Evolutionary conservation across 2,797 vertebrate species (phyloP).

Genomic region (Sebastes ruberrimus): DNA sequence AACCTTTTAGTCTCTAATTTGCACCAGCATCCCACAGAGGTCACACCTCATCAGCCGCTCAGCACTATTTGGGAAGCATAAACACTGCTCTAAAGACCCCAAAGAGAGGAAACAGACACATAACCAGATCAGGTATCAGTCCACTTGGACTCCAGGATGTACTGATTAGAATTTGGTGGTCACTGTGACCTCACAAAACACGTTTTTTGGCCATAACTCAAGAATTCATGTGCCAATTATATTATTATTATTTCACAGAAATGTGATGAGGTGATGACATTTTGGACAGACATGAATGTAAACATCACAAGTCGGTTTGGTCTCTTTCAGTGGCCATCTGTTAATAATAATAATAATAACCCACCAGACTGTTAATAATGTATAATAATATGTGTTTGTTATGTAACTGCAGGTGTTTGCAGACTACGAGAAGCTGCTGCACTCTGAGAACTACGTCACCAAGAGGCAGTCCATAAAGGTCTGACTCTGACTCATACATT

Average conservation of each 20-base stretch:
- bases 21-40: background rate
- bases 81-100: conserved; percentile 11
- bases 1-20: background rate
- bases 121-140: conserved; percentile 16
- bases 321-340: background rate
- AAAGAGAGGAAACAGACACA: conserved; percentile 1
- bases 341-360: background rate
- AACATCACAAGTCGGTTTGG: too few relatives aligned
- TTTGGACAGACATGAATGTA: too few relatives aligned
- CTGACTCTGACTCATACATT: background rate
- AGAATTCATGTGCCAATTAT: too few relatives aligned
- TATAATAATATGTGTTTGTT: background rate
- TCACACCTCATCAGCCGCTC: background rate
- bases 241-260: too few relatives aligned
- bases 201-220: too few relatives aligned
- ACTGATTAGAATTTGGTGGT: too few relatives aligned
- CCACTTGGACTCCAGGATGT: too few relatives aligned
- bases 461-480: conserved; percentile 99
- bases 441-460: conserved; percentile 97
- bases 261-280: too few relatives aligned
- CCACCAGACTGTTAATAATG: background rate
- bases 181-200: too few relatives aligned
- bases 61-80: background rate
- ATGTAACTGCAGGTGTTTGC: conserved; percentile 86
- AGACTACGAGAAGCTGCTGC: conserved; percentile 95